phyloP scores from a whole-genome alignment of 2,888 invertebrate genomes.

The Acronicta alni region DNA sequence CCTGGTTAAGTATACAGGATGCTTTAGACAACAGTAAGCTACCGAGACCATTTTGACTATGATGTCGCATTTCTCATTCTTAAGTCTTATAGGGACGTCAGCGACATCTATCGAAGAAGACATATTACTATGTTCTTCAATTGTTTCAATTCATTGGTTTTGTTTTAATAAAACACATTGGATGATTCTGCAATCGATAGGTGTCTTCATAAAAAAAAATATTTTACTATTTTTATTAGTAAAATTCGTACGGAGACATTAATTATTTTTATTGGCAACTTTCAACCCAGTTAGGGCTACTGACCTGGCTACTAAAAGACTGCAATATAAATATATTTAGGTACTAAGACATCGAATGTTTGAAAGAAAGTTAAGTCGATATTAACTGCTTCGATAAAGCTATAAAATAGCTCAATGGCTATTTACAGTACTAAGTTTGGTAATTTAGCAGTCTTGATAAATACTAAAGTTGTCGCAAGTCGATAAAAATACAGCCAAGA shows the following conservation, averaged over 20 bases:
- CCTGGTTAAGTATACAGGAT: too few species aligned
- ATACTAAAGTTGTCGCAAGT: conserved; percentile 27
- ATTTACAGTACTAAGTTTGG: conserved; percentile 48
- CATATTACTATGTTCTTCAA: too few species aligned
- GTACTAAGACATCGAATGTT: conserved; percentile 7
- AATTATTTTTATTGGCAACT: conserved; percentile 13
- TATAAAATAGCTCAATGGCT: conserved; percentile 57
- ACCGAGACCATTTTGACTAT: too few species aligned
- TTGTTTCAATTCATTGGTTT: too few species aligned
- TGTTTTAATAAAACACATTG: too few species aligned
- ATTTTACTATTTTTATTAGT: too few species aligned
- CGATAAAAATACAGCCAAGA: conserved; percentile 31
- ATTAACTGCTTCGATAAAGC: conserved; percentile 55
- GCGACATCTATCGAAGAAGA: too few species aligned
- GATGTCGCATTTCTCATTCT: too few species aligned
- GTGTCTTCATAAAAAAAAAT: too few species aligned
- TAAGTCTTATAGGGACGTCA: too few species aligned
- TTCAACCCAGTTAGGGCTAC: conserved; percentile 4
- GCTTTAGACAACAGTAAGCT: too few species aligned
- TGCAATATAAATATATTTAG: conserved; percentile 6
- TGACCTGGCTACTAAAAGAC: conserved; percentile 1
- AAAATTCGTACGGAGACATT: conserved; percentile 1
- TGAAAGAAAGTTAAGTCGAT: conserved; percentile 17
- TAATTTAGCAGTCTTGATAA: conserved; percentile 62
- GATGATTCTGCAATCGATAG: too few species aligned